A percentile compares a stretch with the other conserved stretches of the same genome.
Evolutionary conservation across 2,797 vertebrate species (phyloP).

Genomic region (Hydrophis major): DNA sequence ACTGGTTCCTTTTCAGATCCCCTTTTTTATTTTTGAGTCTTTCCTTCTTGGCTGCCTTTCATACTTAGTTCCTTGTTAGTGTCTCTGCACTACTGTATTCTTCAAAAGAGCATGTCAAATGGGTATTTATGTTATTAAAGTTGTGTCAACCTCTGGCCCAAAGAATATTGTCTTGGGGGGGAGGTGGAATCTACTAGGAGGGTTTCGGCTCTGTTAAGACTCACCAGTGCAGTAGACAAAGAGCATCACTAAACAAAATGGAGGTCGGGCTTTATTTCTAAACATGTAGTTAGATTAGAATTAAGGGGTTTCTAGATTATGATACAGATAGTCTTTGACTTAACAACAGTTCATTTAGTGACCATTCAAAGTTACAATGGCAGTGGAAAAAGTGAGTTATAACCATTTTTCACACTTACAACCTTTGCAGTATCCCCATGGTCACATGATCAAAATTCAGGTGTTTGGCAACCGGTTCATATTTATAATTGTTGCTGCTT

Average conservation of each 20-base stretch:
- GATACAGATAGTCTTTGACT: not conserved
- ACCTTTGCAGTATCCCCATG: too few species aligned
- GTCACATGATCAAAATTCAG: too few species aligned
- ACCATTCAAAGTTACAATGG: too few species aligned
- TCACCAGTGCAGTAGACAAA: not conserved
- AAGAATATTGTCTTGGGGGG: not conserved
- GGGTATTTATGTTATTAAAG: constrained; percentile 7
- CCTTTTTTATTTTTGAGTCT: constrained; percentile 37
- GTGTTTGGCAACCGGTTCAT: too few species aligned
- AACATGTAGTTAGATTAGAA: not conserved
- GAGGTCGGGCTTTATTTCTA: not conserved
- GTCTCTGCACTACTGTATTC: constrained; percentile 44
- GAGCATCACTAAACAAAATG: not conserved
- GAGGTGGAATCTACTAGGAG: not conserved
- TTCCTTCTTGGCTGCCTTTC: constrained; percentile 38
- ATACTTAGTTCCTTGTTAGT: constrained; percentile 47
- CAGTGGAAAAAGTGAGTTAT: too few species aligned
- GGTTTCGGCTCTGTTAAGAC: not conserved
- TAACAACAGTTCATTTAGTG: not conserved
- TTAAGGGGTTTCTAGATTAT: not conserved
- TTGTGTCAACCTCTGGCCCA: not conserved
- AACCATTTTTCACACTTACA: too few species aligned
- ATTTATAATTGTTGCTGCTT: too few species aligned
- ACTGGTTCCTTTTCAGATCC: constrained; percentile 41
- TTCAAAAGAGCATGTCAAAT: constrained; percentile 35